Evolutionary conservation across 2,113 vertebrate species (phyloP).

Genomic region (Coryphaenoides rupestris): DNA sequence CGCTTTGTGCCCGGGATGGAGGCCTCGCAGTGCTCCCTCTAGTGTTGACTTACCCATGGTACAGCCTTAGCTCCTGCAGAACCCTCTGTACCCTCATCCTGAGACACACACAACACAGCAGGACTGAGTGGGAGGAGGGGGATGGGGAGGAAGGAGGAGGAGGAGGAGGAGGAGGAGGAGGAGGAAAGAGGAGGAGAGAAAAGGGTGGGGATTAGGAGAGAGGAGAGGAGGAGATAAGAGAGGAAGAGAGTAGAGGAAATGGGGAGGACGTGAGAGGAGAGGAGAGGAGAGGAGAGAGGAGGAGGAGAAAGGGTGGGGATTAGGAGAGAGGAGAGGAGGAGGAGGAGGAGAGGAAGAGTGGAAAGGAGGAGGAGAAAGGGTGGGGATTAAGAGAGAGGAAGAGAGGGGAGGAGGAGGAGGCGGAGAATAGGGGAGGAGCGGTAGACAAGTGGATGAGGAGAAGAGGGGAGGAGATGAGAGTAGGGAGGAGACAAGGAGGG

Average conservation of each 20-base stretch:
- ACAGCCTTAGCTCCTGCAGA: slow-evolving; percentile 90
- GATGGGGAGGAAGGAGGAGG: background rate
- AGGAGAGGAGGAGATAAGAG: background rate
- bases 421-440: background rate
- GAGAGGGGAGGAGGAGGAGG: background rate
- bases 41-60: slow-evolving; percentile 86
- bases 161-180: background rate
- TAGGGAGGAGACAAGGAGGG: background rate
- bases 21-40: slow-evolving; percentile 38
- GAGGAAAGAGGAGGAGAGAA: too few species aligned
- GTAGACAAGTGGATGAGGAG: background rate
- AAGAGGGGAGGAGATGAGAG: background rate
- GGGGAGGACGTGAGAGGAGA: too few species aligned
- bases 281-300: too few species aligned
- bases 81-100: slow-evolving; percentile 95
- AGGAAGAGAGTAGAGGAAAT: background rate
- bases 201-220: background rate
- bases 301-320: too few species aligned
- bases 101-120: slow-evolving; percentile 75
- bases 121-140: slow-evolving; percentile 44
- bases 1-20: slow-evolving; percentile 14
- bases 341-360: too few species aligned
- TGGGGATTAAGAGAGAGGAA: background rate
- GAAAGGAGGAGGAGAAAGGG: too few species aligned
- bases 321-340: too few species aligned